Conservation (phyloP, 2,797 vertebrate genomes). For the Cossypha polioptera region DNA sequence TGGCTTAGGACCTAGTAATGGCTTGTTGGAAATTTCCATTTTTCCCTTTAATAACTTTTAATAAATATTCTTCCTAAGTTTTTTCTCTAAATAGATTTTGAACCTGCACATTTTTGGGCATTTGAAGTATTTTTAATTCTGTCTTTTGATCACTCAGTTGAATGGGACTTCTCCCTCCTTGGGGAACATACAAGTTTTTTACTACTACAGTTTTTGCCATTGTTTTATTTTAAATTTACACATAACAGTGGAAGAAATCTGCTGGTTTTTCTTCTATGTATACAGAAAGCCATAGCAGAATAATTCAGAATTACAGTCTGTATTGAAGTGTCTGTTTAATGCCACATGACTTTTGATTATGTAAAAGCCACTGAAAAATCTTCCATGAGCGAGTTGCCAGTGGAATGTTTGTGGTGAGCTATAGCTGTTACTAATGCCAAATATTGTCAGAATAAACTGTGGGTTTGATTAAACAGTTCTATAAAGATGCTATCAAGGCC, state of each 20-base stretch:
- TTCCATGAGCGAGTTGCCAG: background rate
- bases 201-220: background rate
- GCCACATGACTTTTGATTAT: background rate
- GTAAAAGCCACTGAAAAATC: background rate
- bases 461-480: conserved; percentile 26
- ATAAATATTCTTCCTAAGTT: background rate
- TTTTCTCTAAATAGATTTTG: background rate
- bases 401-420: conserved; percentile 19
- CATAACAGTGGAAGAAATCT: background rate
- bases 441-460: conserved; percentile 37
- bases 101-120: background rate
- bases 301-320: background rate
- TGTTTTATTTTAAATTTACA: background rate
- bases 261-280: background rate
- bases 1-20: background rate
- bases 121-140: background rate
- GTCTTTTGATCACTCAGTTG: background rate
- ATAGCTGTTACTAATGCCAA: conserved; percentile 16
- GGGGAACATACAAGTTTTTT: background rate
- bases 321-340: conserved; percentile 7
- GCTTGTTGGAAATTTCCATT: background rate
- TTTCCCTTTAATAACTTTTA: background rate
- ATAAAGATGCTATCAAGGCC: conserved; percentile 29
- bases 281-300: background rate
- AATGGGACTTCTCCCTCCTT: background rate